A percentile compares a stretch with the other conserved stretches of the same genome.
Conservation (phyloP, 2,113 vertebrate genomes). For the Dipodomys stephensi region DNA sequence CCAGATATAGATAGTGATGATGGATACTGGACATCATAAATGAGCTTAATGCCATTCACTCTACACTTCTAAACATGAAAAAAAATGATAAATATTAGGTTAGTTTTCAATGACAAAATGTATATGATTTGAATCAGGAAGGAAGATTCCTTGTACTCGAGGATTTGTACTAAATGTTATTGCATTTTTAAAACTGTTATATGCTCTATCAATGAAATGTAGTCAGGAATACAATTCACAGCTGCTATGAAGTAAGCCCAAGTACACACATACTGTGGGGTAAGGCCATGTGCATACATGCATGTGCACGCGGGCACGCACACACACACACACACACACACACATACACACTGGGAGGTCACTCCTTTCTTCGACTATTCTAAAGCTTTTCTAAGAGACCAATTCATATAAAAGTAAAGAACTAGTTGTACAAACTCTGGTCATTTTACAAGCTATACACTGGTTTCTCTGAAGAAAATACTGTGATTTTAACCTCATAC, state of each 20-base stretch:
- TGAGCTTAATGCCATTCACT: neutral
- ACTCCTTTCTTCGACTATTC: constrained; percentile 50
- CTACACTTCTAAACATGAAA: neutral
- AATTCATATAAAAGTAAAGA: constrained; percentile 71
- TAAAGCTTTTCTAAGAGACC: constrained; percentile 69
- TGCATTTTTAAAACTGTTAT: constrained; percentile 19
- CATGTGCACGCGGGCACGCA: neutral
- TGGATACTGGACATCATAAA: neutral
- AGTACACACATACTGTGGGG: neutral
- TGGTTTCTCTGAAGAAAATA: constrained; percentile 77
- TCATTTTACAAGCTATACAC: constrained; percentile 78
- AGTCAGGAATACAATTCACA: neutral
- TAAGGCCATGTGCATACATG: no score
- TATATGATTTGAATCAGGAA: constrained; percentile 34
- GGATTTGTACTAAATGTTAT: constrained; percentile 52
- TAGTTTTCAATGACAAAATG: constrained; percentile 38
- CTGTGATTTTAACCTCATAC: constrained; percentile 82
- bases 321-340: neutral
- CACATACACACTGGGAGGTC: accelerated
- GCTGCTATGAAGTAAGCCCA: neutral
- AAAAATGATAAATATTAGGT: neutral
- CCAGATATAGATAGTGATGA: neutral
- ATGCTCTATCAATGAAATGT: neutral
- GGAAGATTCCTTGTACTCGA: constrained; percentile 4
- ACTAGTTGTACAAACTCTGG: constrained; percentile 50